Base-by-base conservation (phyloP, 2,888 invertebrate species). In the Papilio elwesi region DNA sequence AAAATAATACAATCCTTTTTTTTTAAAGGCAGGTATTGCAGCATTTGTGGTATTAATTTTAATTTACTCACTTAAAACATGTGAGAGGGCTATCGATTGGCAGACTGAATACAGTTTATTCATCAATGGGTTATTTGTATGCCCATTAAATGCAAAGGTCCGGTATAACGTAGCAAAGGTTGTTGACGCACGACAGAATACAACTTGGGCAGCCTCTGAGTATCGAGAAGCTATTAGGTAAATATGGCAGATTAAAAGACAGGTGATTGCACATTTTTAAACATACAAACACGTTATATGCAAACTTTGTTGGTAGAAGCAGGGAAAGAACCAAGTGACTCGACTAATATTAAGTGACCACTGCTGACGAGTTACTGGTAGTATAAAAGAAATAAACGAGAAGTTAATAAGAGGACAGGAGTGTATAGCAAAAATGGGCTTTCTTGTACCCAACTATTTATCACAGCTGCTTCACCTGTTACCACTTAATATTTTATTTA, bases 101-200 rank as follows among this genome's bases (percentile, higher is more conserved):
- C 94, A 95, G 74, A 96, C 92, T 70, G 98, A 99, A 88, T 95
- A 96, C 78, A 87, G 90, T 15, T 90, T 99, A 52, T 99, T 98
- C 86, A 90, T 93, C 64, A 97, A 97, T 43, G 99, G 97, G 0
- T 88, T 97, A n/a, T 85, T 93, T 38, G 97, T 99, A 15, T 99
- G 99, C 85, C 98, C 99, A 0, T 93, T 96, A 64, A 99, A 99
- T 93, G 99, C 99, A 26, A 99, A 99, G 95, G 97, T 97, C 6
- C 96, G 95, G 80, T 99, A 99, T 85, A 99, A 99, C 87, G 96
- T 99, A 69, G 99, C 97, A 0, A 98, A 98, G 88, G 95, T 96
- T 74, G 96, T 97, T 13, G 97, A 97, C 0, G 98, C 98, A 81
- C 92, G 92, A 49, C 96, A 97, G 9, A 92, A 97, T 75, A 93